Conservation (phyloP, 2,888 invertebrate species). For the Nymphalis polychloros region DNA sequence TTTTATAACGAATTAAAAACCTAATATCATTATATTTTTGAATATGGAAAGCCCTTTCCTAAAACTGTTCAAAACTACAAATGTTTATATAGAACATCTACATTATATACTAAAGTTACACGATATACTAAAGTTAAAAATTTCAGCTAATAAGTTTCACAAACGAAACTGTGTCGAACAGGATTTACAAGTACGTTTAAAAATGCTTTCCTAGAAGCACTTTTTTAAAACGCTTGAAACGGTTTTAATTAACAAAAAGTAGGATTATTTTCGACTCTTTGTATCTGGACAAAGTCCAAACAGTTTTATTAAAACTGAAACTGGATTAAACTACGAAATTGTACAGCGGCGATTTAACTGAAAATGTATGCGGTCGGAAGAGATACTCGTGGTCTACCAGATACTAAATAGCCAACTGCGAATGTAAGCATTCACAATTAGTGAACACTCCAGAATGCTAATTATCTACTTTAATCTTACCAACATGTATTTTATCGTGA, state of each 20-base stretch:
- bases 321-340: constrained; percentile 7
- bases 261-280: not conserved
- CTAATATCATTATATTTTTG: no score
- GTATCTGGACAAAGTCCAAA: not conserved
- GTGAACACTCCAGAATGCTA: not conserved
- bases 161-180: constrained; percentile 10
- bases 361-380: not conserved
- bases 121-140: not conserved
- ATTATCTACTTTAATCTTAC: not conserved
- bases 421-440: not conserved
- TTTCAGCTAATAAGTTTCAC: not conserved
- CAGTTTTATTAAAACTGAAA: constrained; percentile 6
- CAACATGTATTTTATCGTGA: no score
- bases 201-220: constrained; percentile 3
- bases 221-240: constrained; percentile 9
- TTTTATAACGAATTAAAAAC: no score
- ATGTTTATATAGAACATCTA: not conserved
- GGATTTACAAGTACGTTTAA: constrained; percentile 20
- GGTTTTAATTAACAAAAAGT: constrained; percentile 17
- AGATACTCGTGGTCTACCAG: not conserved
- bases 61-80: not conserved
- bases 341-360: not conserved
- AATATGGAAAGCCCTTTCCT: no score
- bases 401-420: constrained; percentile 2
- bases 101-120: no score